These are phyloP conservation scores for Ptychodera flava DNA, from an alignment of 35 echinoderm and acorn worm species.

Conservation along the genomic window DNA sequence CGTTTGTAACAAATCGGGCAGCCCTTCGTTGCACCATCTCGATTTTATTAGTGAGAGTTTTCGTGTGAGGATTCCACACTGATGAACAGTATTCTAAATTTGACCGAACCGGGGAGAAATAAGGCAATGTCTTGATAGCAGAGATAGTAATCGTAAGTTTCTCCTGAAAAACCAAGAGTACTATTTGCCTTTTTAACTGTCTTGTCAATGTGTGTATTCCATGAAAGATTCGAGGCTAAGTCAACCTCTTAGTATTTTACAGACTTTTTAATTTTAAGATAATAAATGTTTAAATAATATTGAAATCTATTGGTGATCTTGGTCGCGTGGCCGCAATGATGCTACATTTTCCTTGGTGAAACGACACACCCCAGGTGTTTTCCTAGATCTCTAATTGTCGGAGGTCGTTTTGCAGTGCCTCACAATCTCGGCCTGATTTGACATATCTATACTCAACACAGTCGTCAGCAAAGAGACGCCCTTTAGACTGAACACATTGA, in stretches of 20 bases:
- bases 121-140: not conserved
- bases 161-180: not conserved
- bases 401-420: slow-evolving; percentile 23
- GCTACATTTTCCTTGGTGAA: slow-evolving; percentile 26
- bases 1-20: not conserved
- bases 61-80: not conserved
- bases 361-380: slow-evolving; percentile 11
- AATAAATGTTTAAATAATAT: slow-evolving; percentile 4
- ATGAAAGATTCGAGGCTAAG: slow-evolving; percentile 15
- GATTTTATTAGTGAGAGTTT: not conserved
- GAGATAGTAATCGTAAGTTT: not conserved
- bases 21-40: not conserved
- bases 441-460: slow-evolving; percentile 21
- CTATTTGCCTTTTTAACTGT: not conserved
- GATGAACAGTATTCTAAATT: not conserved
- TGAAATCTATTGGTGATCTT: slow-evolving; percentile 14
- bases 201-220: slow-evolving; percentile 25
- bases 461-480: slow-evolving; percentile 33
- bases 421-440: not conserved
- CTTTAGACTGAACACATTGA: slow-evolving; percentile 13
- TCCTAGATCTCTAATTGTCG: slow-evolving; percentile 16
- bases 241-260: slow-evolving; percentile 15
- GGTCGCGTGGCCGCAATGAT: slow-evolving; percentile 10
- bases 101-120: not conserved
- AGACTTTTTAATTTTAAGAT: not conserved